phyloP scores from a whole-genome alignment of 2,797 vertebrate genomes.

The Trachops cirrhosus region DNA sequence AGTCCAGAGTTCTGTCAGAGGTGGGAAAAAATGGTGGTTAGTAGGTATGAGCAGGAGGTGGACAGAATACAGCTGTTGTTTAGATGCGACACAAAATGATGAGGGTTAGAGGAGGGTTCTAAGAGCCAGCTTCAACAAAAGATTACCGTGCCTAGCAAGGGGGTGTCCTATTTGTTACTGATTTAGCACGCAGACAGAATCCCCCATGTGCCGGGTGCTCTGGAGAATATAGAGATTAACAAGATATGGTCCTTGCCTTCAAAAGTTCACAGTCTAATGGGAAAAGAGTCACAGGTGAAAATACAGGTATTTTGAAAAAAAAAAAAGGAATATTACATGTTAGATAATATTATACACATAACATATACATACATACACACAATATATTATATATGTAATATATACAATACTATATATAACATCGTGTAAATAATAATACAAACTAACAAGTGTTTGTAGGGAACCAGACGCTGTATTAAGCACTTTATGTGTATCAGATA shows the following conservation, averaged over 20 bases:
- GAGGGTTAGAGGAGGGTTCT: neutral
- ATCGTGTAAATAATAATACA: neutral
- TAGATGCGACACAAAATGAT: neutral
- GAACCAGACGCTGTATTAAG: neutral
- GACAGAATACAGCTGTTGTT: neutral
- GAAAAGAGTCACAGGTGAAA: neutral
- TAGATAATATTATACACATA: neutral
- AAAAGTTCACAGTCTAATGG: neutral
- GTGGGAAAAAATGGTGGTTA: neutral
- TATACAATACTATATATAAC: neutral
- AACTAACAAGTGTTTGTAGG: neutral
- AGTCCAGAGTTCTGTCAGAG: neutral
- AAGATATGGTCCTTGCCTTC: neutral
- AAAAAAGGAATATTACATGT: neutral
- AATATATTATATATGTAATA: neutral
- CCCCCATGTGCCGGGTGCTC: neutral
- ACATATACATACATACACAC: neutral
- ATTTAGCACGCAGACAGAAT: neutral
- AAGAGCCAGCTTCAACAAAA: neutral
- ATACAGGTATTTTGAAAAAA: neutral
- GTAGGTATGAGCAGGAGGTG: neutral
- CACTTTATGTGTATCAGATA: neutral
- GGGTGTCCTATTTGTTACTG: neutral
- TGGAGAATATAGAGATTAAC: neutral
- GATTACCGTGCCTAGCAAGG: neutral